phyloP scores from a whole-genome alignment of 2,888 invertebrate genomes.

The Alitta virens region DNA sequence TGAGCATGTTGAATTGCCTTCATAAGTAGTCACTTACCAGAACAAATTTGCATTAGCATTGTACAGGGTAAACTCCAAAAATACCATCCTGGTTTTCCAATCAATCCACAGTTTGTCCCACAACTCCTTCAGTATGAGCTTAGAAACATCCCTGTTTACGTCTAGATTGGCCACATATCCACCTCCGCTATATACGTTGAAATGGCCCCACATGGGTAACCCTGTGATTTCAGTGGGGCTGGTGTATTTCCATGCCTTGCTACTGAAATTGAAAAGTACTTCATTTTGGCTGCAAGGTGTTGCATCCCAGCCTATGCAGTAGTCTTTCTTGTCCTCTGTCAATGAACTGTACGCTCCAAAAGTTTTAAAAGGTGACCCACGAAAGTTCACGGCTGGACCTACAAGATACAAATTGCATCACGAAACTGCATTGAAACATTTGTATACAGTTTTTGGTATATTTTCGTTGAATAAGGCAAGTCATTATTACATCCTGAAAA shows the following conservation, averaged over 20 bases:
- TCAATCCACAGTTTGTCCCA: background rate
- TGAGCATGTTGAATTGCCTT: no score
- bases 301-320: background rate
- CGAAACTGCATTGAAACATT: no score
- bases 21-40: no score
- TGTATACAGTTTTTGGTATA: no score
- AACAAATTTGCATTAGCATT: constrained; percentile 2
- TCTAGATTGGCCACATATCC: background rate
- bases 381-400: no score
- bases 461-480: no score
- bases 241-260: background rate
- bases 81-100: background rate
- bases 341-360: background rate
- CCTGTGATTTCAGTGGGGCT: background rate
- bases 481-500: no score
- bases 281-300: background rate
- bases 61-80: background rate
- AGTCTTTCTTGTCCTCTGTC: background rate
- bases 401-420: no score
- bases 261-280: background rate
- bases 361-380: background rate
- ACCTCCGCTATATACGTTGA: background rate
- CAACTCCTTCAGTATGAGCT: background rate
- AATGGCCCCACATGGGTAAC: background rate
- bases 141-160: background rate